Evolutionary conservation across 2,888 invertebrate genomes (phyloP).

Genomic region (Seira musarum): DNA sequence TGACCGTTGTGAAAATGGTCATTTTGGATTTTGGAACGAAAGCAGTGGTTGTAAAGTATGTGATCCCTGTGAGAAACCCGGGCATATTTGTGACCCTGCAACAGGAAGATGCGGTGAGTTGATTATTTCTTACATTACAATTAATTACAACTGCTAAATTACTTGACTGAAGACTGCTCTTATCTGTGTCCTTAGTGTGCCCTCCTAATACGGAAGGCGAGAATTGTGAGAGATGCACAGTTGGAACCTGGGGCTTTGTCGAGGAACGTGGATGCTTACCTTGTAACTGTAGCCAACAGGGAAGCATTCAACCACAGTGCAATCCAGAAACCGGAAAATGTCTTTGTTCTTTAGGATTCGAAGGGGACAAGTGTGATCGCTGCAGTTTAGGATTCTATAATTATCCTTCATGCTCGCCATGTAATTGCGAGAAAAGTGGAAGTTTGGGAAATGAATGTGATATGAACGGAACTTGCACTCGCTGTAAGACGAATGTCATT

Average conservation of each 20-base stretch:
- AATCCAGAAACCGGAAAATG: slow-evolving; percentile 82
- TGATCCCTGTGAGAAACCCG: slow-evolving; percentile 83
- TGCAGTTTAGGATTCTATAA: slow-evolving; percentile 92
- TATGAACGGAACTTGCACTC: slow-evolving; percentile 76
- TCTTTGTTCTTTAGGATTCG: slow-evolving; percentile 82
- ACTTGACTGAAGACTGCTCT: slow-evolving; percentile 76
- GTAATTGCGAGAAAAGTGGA: slow-evolving; percentile 86
- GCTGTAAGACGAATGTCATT: slow-evolving; percentile 85
- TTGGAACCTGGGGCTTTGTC: slow-evolving; percentile 86
- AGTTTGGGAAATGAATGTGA: slow-evolving; percentile 76
- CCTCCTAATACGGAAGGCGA: slow-evolving; percentile 84
- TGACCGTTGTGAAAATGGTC: slow-evolving; percentile 85
- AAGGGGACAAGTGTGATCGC: slow-evolving; percentile 83
- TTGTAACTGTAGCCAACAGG: slow-evolving; percentile 83
- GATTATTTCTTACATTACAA: slow-evolving; percentile 72
- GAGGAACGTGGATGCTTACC: slow-evolving; percentile 83
- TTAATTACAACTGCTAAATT: not conserved
- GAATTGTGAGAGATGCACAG: slow-evolving; percentile 85
- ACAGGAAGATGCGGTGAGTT: slow-evolving; percentile 93
- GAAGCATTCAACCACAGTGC: slow-evolving; percentile 81
- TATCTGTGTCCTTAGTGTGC: too few species aligned
- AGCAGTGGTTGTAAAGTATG: slow-evolving; percentile 93
- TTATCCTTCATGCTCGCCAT: slow-evolving; percentile 88
- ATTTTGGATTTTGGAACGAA: slow-evolving; percentile 83
- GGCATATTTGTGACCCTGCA: slow-evolving; percentile 90